A percentile compares a stretch with the other conserved stretches of the same genome.
Conservation (phyloP, 2,797 vertebrate genomes). For the Ataeniobius toweri region DNA sequence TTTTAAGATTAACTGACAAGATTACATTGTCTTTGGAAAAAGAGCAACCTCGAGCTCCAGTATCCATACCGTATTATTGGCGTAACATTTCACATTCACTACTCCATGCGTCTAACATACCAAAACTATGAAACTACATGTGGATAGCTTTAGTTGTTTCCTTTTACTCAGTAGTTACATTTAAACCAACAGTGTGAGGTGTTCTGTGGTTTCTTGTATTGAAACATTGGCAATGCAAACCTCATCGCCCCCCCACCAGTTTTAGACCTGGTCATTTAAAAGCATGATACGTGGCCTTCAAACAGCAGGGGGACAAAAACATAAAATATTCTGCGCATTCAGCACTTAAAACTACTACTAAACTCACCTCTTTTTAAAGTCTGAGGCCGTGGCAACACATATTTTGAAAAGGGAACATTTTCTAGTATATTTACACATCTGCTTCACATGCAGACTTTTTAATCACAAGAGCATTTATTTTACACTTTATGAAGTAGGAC, state of each 20-base stretch:
- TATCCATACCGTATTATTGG: neutral
- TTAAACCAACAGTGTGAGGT: neutral
- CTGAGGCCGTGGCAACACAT: too few relatives aligned
- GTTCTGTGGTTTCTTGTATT: neutral
- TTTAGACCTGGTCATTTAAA: neutral
- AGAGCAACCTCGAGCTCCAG: neutral
- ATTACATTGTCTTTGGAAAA: neutral
- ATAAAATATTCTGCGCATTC: too few relatives aligned
- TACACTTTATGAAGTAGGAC: too few relatives aligned
- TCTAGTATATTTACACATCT: too few relatives aligned
- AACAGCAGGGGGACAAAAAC: too few relatives aligned
- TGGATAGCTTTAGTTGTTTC: neutral
- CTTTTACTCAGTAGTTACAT: neutral
- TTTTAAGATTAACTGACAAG: neutral
- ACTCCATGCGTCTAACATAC: neutral
- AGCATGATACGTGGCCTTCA: too few relatives aligned
- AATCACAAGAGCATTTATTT: too few relatives aligned
- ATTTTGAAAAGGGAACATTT: too few relatives aligned
- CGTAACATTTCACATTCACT: slow-evolving; percentile 1
- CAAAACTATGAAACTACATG: neutral
- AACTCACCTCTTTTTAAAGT: too few relatives aligned
- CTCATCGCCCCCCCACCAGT: neutral
- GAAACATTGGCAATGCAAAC: neutral
- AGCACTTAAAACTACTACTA: too few relatives aligned
- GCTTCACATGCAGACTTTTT: too few relatives aligned